phyloP scores from a whole-genome alignment of 1,140 invertebrate genomes.

The Leptinotarsa defecta region DNA sequence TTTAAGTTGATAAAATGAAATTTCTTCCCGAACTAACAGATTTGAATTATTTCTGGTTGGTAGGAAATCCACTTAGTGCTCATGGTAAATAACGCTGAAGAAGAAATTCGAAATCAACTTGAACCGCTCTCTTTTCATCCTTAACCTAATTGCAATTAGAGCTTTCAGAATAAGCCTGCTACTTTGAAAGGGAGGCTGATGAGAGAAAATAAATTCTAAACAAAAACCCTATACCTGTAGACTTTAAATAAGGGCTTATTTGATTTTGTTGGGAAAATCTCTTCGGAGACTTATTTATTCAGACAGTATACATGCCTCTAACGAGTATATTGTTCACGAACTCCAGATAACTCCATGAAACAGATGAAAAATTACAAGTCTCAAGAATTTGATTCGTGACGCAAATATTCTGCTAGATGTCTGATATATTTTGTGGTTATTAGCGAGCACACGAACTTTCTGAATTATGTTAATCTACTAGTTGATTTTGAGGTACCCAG shows the following conservation, averaged over 20 bases:
- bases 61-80: not conserved
- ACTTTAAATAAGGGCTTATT: slow-evolving; percentile 8
- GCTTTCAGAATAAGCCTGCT: slow-evolving; percentile 21
- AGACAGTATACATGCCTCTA: not conserved
- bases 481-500: no score
- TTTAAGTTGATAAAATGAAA: not conserved
- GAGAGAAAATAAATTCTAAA: slow-evolving; percentile 17
- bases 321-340: not conserved
- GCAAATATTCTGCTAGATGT: not conserved
- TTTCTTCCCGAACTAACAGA: not conserved
- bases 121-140: slow-evolving; percentile 22
- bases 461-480: no score
- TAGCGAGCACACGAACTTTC: no score
- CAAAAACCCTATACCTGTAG: slow-evolving; percentile 17
- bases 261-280: not conserved
- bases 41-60: not conserved
- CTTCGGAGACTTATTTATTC: slow-evolving; percentile 5
- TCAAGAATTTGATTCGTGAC: not conserved
- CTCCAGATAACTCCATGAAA: not conserved
- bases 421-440: no score
- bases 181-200: slow-evolving; percentile 21
- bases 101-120: slow-evolving; percentile 16
- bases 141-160: slow-evolving; percentile 24
- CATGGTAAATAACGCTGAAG: slow-evolving; percentile 9
- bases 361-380: not conserved